Base-by-base conservation (phyloP, 2,888 invertebrate genomes). In the Xanthorhoe spadicearia region DNA sequence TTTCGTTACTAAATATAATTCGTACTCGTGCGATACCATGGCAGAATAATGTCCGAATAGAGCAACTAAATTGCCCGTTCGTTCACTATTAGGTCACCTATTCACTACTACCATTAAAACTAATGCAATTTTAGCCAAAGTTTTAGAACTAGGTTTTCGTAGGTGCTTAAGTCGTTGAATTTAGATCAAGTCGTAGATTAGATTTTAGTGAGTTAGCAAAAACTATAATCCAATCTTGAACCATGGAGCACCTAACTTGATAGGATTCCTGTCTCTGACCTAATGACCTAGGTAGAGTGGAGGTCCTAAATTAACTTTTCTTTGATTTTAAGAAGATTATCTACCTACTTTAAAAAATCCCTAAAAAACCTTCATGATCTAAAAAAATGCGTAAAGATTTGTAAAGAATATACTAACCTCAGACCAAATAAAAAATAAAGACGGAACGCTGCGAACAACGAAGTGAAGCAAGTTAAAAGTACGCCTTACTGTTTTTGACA, bases 191-290 rank as follows among this genome's bases (percentile, higher is more conserved):
- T 15, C 13, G 55, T 58, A 54, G 32, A 54, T 49, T 51, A 35
- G 46, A 55, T 56, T 52, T 52, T 55, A 51, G 57, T 13, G 35
- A 58, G 58, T 58, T 62, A 59, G 66, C 55, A 66, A 62, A 66
- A 61, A 66, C 23, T 55, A 58, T 55, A 55, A 66, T 53, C 66
- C 53, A 48, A 52, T 58, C 9, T 54, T 13, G 59, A 50, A 58
- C 0, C 19, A n/a, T 49, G 38, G 58, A 43, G 10, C 23, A 23
- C 23, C 23, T 23, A 13, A 13, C 13, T 13, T 32, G 5, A 32
- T 32, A 7, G 8, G 32, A 13, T 13, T 43, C 3, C 3, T 13
- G 38, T 43, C 13, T 3, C 13, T 43, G 38, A 13, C 38, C 38
- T 43, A 13, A 43, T 43, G 38, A 43, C 38, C 38, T 13, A 38